Evolutionary conservation across 1,140 invertebrate genomes (phyloP), one percentile per base, ranked within the genome.

Genomic region (Helicoverpa armigera): DNA sequence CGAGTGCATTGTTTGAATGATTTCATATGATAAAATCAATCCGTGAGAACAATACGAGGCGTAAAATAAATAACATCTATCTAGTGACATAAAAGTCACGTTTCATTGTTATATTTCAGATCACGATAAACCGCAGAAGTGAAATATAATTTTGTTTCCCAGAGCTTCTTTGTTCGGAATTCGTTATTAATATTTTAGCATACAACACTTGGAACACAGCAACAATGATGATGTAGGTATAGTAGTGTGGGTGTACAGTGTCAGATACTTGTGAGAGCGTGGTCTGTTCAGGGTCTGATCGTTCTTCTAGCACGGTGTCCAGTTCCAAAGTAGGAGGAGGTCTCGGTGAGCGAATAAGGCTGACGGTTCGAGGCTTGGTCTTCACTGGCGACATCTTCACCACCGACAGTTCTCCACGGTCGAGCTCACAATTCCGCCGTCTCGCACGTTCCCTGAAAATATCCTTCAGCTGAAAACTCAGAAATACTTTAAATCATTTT

Each of bases 261-360:
- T 16, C 80, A n/a, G 11, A 11, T 88, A 92, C 92, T 82, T 94
- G 93, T 63, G 93, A 94, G 0, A 92, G 29, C 10, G 93, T 94
- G 14, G 96, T 97, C 89, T 96, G 96, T 89, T 98, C 97, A 10
- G 97, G 96, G 89, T 98, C 97, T 50, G 96, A 96, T 80, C 97
- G 96, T 88, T 98, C 97, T 90, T 98, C 97, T 14, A 98, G 95
- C 12, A 98, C 97, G 0, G 97, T 98, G 88, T 98, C 97, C 85
- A 98, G 94, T 89, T 98, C 97, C 50, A 97, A 89, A 0, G 97
- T 96, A 12, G 97, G 97, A 81, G 97, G 97, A 16, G 95, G 80
- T 93, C 97, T 89, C 94, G 96, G 86, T 92, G 96, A 94, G 90
- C 97, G 94, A 87, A 96, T 96, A 82, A 98, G 92, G 82, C 96